phyloP scores from a whole-genome alignment of 1,140 invertebrate genomes.

The Drosophila pectinifera region DNA sequence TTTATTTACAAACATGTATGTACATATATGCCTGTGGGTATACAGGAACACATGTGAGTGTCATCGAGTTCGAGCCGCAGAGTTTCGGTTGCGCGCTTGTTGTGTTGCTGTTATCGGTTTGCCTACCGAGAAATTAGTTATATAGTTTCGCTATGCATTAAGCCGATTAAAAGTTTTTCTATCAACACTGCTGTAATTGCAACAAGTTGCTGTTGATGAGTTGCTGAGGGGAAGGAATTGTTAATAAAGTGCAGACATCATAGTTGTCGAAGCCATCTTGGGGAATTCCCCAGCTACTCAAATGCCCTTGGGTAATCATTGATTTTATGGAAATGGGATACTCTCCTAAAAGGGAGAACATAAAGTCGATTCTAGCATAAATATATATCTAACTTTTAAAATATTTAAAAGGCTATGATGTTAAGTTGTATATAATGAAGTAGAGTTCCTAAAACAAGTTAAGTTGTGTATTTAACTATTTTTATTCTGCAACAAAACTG shows the following conservation, averaged over 20 bases:
- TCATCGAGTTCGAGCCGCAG: slow-evolving; percentile 25
- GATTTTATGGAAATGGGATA: background rate
- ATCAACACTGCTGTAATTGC: slow-evolving; percentile 40
- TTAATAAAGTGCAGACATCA: slow-evolving; percentile 7
- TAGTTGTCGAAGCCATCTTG: background rate
- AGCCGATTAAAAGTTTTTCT: slow-evolving; percentile 58
- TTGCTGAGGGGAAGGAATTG: background rate
- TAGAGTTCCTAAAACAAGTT: too few relatives aligned
- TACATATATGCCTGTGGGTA: background rate
- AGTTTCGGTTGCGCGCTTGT: slow-evolving; percentile 18
- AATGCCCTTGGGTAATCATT: slow-evolving; percentile 26
- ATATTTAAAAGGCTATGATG: too few relatives aligned
- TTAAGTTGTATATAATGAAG: too few relatives aligned
- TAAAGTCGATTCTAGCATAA: background rate
- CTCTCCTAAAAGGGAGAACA: background rate
- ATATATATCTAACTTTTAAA: too few relatives aligned
- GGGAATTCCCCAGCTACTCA: slow-evolving; percentile 21
- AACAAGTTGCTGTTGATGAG: slow-evolving; percentile 33
- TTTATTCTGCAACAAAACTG: too few relatives aligned
- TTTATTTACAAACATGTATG: background rate
- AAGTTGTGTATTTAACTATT: too few relatives aligned
- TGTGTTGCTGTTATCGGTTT: slow-evolving; percentile 14
- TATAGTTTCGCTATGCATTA: slow-evolving; percentile 39
- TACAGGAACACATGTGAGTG: slow-evolving; percentile 18
- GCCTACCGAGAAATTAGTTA: slow-evolving; percentile 45